A percentile compares a stretch with the other conserved stretches of the same genome.
Evolutionary conservation across 2,797 vertebrate genomes (phyloP).

Genomic region (Lagocephalus sceleratus): DNA sequence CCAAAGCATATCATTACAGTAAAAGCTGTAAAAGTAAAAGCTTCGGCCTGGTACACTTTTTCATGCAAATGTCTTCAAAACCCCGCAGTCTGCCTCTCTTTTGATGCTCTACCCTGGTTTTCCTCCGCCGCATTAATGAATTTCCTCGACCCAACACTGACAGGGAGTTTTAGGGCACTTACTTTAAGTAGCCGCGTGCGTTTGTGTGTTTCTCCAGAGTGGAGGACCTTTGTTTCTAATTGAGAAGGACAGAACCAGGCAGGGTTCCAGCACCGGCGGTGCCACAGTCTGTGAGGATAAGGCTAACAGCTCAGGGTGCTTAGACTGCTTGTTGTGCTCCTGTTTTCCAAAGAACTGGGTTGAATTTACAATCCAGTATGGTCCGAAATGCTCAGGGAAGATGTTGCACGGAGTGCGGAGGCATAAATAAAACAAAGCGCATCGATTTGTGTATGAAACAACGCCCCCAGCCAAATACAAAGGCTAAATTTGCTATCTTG

Average conservation of each 20-base stretch:
- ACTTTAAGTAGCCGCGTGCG: slow-evolving; percentile 21
- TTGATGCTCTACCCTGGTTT: slow-evolving; percentile 1
- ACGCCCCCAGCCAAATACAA: no score
- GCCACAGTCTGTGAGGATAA: slow-evolving; percentile 38
- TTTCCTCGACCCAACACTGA: slow-evolving; percentile 15
- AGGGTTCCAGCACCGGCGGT: slow-evolving; percentile 34
- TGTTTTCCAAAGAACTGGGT: slow-evolving; percentile 12
- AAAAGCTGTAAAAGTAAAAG: no score
- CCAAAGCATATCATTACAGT: slow-evolving; percentile 33
- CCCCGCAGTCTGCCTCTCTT: not conserved
- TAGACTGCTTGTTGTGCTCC: slow-evolving; percentile 36
- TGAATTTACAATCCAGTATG: slow-evolving; percentile 12
- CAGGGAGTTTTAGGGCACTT: slow-evolving; percentile 30
- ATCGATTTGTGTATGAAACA: not conserved
- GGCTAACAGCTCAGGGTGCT: slow-evolving; percentile 37
- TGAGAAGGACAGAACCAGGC: slow-evolving; percentile 39
- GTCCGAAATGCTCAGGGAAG: not conserved
- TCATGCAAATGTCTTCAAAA: slow-evolving; percentile 20
- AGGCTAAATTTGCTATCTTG: not conserved
- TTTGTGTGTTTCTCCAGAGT: slow-evolving; percentile 32
- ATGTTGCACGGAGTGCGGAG: slow-evolving; percentile 5
- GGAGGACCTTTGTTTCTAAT: slow-evolving; percentile 46
- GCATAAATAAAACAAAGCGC: slow-evolving; percentile 1
- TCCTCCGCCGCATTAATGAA: slow-evolving; percentile 20
- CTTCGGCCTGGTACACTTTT: not conserved